Evolutionary conservation across 2,888 invertebrate genomes (phyloP).

Genomic region (Pilophorus perplexus): DNA sequence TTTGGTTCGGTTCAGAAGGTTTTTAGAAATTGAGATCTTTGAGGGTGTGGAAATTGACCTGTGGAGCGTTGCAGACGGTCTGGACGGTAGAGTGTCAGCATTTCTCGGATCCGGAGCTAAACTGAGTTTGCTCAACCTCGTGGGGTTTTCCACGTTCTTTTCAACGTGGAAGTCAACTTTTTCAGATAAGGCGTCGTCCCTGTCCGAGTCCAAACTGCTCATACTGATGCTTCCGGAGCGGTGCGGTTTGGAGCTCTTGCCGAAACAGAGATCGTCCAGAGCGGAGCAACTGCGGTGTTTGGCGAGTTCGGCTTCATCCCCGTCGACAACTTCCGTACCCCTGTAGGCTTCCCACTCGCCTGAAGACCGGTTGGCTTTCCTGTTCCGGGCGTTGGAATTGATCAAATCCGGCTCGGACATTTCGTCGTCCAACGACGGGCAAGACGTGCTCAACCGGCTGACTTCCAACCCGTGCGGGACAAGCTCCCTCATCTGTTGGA

Average conservation of each 20-base stretch:
- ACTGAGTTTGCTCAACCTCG: not conserved
- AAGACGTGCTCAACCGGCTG: constrained; percentile 68
- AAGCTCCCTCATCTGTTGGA: constrained; percentile 68
- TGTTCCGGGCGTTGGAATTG: not conserved
- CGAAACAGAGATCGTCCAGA: constrained; percentile 66
- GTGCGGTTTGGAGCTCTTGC: constrained; percentile 56
- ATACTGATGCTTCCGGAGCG: constrained; percentile 61
- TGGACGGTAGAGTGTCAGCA: constrained; percentile 15
- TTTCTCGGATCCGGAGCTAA: constrained; percentile 10
- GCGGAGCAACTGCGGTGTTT: constrained; percentile 83
- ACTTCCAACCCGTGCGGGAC: constrained; percentile 53
- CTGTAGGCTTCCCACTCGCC: constrained; percentile 48
- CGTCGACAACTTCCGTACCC: constrained; percentile 55
- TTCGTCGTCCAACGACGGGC: constrained; percentile 62
- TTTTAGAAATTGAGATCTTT: constrained; percentile 62
- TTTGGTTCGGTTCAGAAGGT: constrained; percentile 22
- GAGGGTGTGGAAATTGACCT: constrained; percentile 88
- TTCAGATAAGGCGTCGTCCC: constrained; percentile 63
- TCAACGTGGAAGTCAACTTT: constrained; percentile 54
- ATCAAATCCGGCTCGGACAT: constrained; percentile 56
- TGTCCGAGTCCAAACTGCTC: constrained; percentile 82
- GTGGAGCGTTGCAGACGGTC: constrained; percentile 62
- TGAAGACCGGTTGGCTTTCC: constrained; percentile 48
- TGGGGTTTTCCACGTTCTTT: not conserved
- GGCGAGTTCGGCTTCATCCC: constrained; percentile 57